These are phyloP conservation scores for Chrysotoxum bicinctum DNA, from an alignment of 2,888 invertebrate genomes.

Conservation along the genomic window DNA sequence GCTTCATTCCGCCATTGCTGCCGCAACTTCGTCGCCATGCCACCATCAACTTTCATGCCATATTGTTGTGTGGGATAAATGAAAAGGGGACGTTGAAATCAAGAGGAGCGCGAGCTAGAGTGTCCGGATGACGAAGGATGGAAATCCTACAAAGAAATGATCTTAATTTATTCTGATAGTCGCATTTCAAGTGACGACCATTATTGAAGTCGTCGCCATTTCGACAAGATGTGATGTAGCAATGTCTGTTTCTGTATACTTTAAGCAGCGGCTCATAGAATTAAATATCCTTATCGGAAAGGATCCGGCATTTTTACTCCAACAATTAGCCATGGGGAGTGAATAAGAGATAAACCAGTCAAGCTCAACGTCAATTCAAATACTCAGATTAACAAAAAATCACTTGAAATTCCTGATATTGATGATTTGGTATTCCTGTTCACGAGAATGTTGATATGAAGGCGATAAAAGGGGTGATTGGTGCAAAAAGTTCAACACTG, in stretches of 20 bases:
- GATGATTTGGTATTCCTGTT: constrained; percentile 29
- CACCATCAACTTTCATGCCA: constrained; percentile 19
- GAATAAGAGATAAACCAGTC: background rate
- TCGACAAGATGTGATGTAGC: constrained; percentile 10
- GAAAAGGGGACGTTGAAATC: constrained; percentile 46
- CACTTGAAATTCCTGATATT: constrained; percentile 50
- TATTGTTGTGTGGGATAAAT: constrained; percentile 44
- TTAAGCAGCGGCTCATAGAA: constrained; percentile 15
- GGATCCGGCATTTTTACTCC: constrained; percentile 6
- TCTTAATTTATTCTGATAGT: constrained; percentile 67
- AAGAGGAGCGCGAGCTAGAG: constrained; percentile 30
- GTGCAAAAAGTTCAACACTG: constrained; percentile 23
- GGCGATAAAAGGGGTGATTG: constrained; percentile 16
- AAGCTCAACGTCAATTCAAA: background rate
- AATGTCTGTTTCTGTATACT: background rate
- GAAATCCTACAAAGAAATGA: constrained; percentile 59
- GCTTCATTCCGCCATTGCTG: background rate
- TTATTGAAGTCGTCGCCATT: constrained; percentile 36
- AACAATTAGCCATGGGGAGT: constrained; percentile 35
- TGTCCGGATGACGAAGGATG: constrained; percentile 28
- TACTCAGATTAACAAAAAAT: background rate
- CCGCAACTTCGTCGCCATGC: background rate
- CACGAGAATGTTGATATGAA: background rate
- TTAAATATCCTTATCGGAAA: constrained; percentile 42
- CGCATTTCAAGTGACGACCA: constrained; percentile 56